Conservation (phyloP, 2,797 vertebrate species). For the Onychomys arenicola region DNA sequence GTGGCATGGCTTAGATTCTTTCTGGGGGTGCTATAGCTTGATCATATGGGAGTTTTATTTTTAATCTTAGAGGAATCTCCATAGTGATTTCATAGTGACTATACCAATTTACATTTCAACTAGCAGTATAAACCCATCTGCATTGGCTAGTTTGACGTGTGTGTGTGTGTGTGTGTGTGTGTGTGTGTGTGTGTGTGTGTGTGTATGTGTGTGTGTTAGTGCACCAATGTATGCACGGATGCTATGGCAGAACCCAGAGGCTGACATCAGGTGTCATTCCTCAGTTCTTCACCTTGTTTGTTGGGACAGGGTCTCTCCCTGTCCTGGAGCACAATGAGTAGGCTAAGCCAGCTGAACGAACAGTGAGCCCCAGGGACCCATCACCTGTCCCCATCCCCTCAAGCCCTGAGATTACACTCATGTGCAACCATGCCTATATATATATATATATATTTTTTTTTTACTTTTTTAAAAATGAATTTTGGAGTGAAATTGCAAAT, state of each 20-base stretch:
- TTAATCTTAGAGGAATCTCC: neutral
- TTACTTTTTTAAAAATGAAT: neutral
- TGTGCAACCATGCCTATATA: neutral
- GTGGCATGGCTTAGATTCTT: neutral
- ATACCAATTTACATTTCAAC: neutral
- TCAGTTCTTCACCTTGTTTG: neutral
- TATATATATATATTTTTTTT: too few relatives aligned
- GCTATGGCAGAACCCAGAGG: neutral
- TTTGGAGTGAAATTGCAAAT: neutral
- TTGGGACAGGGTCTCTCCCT: neutral
- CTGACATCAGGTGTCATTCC: neutral
- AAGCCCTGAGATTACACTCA: neutral
- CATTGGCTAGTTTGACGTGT: neutral
- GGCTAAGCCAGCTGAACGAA: neutral
- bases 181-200: neutral
- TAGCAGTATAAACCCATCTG: neutral
- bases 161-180: neutral
- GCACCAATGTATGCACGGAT: neutral
- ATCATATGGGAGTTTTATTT: neutral
- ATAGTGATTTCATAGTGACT: neutral
- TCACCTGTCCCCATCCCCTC: neutral
- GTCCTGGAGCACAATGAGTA: neutral
- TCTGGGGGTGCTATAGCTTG: neutral
- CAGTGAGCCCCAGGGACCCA: neutral
- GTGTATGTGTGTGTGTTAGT: neutral